Conservation (phyloP, 2,113 vertebrate species). For the Loxodonta africana region DNA sequence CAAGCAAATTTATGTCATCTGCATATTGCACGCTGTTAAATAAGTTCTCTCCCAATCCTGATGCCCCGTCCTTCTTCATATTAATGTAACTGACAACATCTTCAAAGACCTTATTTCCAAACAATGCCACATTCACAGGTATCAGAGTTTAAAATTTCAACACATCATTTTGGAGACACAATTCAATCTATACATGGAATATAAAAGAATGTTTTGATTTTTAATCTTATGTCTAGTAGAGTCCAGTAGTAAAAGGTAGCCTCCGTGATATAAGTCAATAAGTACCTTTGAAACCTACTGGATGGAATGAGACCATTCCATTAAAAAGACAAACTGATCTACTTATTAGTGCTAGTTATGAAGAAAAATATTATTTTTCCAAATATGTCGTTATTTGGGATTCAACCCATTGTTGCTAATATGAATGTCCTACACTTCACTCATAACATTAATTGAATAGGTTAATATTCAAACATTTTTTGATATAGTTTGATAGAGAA, state of each 20-base stretch:
- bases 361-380: slow-evolving; percentile 13
- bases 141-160: not conserved
- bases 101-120: not conserved
- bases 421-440: not conserved
- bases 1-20: too few relatives aligned
- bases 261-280: not conserved
- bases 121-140: not conserved
- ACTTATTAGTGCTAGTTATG: not conserved
- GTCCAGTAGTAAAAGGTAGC: not conserved
- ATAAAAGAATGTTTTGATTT: not conserved
- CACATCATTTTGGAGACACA: not conserved
- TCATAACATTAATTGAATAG: not conserved
- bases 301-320: not conserved
- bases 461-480: not conserved
- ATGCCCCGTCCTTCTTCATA: not conserved
- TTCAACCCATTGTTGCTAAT: not conserved
- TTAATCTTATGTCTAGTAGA: not conserved
- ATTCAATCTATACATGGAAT: not conserved
- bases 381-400: slow-evolving; percentile 33
- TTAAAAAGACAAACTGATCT: slow-evolving; percentile 25
- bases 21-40: too few relatives aligned
- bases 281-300: not conserved
- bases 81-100: not conserved
- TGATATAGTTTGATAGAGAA: not conserved
- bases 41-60: too few relatives aligned